A percentile compares a stretch with the other conserved stretches of the same genome.
These are phyloP conservation scores for Aphelocoma californica DNA, from an alignment of 2,797 vertebrate species.

Conservation along the genomic window DNA sequence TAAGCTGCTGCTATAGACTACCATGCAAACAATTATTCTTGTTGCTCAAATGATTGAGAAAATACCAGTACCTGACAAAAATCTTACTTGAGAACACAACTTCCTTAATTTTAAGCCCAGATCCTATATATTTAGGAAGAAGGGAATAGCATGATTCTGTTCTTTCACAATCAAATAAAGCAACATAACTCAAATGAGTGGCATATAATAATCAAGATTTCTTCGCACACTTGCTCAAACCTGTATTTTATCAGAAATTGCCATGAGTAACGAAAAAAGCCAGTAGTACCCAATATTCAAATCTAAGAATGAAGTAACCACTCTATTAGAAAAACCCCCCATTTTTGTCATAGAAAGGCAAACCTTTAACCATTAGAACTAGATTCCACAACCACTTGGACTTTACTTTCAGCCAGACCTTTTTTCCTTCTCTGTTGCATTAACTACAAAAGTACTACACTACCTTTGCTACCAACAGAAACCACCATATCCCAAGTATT, in stretches of 20 bases:
- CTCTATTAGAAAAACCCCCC: rapidly evolving
- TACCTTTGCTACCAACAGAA: not conserved
- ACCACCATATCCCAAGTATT: not conserved
- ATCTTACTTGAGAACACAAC: not conserved
- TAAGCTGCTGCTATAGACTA: not conserved
- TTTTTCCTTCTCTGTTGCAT: not conserved
- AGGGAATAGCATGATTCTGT: not conserved
- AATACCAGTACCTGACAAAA: not conserved
- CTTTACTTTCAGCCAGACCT: not conserved
- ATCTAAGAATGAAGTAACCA: not conserved
- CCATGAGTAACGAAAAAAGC: not conserved
- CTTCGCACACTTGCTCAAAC: not conserved
- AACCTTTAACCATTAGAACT: not conserved
- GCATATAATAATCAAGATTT: not conserved
- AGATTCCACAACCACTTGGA: not conserved
- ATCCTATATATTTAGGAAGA: not conserved
- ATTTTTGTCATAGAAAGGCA: not conserved
- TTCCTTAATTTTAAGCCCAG: not conserved
- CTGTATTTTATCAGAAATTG: not conserved
- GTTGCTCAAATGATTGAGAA: not conserved
- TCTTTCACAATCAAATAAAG: not conserved
- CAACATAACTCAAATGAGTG: not conserved
- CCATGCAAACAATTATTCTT: not conserved
- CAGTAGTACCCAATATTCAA: not conserved
- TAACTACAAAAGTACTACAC: not conserved